These are phyloP conservation scores for Oreochromis grahami DNA, from an alignment of 2,797 vertebrate species.

Conservation along the genomic window DNA sequence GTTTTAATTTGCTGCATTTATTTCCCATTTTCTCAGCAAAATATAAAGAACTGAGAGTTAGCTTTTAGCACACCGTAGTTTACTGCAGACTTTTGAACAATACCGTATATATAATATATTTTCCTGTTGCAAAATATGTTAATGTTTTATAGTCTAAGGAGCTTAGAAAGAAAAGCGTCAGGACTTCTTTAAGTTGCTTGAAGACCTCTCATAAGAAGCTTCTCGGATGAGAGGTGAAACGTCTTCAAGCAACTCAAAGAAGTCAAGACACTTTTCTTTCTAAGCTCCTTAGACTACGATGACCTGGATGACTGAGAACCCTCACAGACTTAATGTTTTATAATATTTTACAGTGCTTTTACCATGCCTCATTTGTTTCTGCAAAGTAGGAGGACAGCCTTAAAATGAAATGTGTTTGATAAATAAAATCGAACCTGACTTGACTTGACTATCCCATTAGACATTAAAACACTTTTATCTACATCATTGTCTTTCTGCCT, in stretches of 20 bases:
- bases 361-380: background rate
- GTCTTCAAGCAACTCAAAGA: background rate
- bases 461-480: slow-evolving; percentile 4
- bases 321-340: background rate
- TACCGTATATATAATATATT: background rate
- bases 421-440: slow-evolving; percentile 5
- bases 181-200: background rate
- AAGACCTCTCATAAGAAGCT: background rate
- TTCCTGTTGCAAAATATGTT: background rate
- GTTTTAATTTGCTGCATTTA: background rate
- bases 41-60: no score
- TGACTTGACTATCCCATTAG: slow-evolving; percentile 9
- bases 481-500: slow-evolving; percentile 9
- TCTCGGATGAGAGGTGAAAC: background rate
- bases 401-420: background rate
- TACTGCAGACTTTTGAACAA: background rate
- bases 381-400: background rate
- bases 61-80: background rate
- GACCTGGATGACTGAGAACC: background rate
- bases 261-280: background rate
- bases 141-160: no score
- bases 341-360: background rate
- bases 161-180: background rate
- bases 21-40: background rate
- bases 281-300: background rate